Evolutionary conservation across 1,140 invertebrate genomes (phyloP).

Genomic region (Dysdera silvatica): DNA sequence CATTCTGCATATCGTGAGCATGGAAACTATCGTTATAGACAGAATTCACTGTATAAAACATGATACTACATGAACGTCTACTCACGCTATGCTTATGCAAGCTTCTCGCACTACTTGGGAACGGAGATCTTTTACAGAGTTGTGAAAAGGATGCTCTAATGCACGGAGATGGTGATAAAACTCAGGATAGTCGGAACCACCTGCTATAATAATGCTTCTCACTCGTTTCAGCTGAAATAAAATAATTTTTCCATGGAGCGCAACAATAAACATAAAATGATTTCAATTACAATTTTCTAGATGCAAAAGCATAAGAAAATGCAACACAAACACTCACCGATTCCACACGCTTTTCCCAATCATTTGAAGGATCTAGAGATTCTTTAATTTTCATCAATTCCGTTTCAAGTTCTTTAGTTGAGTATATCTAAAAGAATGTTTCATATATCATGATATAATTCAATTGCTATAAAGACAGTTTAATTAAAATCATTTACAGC

Average conservation of each 20-base stretch:
- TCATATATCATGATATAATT: neutral
- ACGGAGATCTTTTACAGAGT: constrained; percentile 79
- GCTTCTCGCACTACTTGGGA: constrained; percentile 85
- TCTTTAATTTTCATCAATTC: constrained; percentile 66
- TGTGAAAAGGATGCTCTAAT: constrained; percentile 70
- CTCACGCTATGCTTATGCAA: constrained; percentile 79
- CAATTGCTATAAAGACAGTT: no score
- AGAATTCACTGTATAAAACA: no score
- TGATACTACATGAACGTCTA: no score
- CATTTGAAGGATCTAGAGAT: constrained; percentile 68
- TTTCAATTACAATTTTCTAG: neutral
- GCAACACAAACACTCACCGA: constrained; percentile 53
- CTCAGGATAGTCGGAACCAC: constrained; percentile 69
- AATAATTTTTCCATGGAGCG: neutral
- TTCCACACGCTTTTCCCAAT: constrained; percentile 89
- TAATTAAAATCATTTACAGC: no score
- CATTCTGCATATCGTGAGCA: no score
- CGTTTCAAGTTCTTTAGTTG: constrained; percentile 73
- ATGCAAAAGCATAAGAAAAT: no score
- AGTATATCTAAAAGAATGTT: constrained; percentile 56
- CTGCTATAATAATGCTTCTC: constrained; percentile 66
- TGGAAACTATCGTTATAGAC: no score
- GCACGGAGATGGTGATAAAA: constrained; percentile 69
- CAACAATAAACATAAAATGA: constrained; percentile 2
- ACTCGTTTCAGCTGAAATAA: constrained; percentile 67